These are phyloP conservation scores for Ophioderma brevispina DNA, from an alignment of 35 echinoderm and acorn worm genomes.

Conservation along the genomic window DNA sequence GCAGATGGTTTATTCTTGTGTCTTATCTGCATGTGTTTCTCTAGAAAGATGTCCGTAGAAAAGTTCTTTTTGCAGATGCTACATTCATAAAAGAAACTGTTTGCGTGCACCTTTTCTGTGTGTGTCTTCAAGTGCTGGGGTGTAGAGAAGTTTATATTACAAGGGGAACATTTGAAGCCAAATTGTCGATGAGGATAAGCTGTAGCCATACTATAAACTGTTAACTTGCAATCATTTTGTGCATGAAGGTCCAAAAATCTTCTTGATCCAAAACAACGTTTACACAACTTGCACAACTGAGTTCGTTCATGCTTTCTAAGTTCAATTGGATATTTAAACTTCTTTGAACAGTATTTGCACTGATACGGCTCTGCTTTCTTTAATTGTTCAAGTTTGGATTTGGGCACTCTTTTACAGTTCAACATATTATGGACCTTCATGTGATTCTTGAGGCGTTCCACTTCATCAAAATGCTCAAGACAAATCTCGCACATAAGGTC, in stretches of 20 bases:
- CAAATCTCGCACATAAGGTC: not conserved
- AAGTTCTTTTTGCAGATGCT: not conserved
- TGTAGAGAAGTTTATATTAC: not conserved
- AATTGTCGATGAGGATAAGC: not conserved
- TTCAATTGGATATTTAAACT: not conserved
- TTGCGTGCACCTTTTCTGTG: not conserved
- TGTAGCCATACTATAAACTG: not conserved
- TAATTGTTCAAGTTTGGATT: not conserved
- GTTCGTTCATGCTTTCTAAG: not conserved
- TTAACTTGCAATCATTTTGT: not conserved
- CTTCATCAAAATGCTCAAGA: conserved; percentile 1
- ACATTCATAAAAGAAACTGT: not conserved
- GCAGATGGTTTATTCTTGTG: not conserved
- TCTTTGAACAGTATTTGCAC: not conserved
- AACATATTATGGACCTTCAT: not conserved
- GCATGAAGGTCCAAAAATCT: not conserved
- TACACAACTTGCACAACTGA: not conserved
- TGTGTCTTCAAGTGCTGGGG: not conserved
- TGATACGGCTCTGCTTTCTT: not conserved
- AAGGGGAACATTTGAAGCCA: not conserved
- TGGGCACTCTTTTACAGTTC: not conserved
- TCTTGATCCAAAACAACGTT: not conserved
- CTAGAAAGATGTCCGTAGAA: not conserved
- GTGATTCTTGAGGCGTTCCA: not conserved
- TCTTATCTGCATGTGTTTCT: not conserved